A percentile compares a stretch with the other conserved stretches of the same genome.
Evolutionary conservation across 2,113 vertebrate genomes (phyloP).

Genomic region (Stomatorhinus ivindoensis): DNA sequence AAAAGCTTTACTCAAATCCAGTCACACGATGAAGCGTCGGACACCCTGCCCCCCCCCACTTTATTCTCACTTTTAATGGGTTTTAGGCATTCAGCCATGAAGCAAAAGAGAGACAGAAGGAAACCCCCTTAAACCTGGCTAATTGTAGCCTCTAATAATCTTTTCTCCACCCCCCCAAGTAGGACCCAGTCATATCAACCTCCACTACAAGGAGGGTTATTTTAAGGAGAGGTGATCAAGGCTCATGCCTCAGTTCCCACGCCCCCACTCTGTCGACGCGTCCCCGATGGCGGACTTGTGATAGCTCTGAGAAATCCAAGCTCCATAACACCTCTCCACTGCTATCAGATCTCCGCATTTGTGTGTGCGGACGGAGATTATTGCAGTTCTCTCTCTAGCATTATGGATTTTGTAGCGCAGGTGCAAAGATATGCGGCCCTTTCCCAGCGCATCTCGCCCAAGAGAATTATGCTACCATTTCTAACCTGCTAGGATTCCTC

Average conservation of each 20-base stretch:
- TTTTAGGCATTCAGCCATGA: background rate
- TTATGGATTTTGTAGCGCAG: background rate
- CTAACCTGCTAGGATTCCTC: background rate
- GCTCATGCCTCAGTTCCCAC: background rate
- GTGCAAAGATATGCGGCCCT: background rate
- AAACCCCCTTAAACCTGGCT: conserved; percentile 18
- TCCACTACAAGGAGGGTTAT: background rate
- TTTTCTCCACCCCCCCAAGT: background rate
- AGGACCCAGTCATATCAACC: background rate
- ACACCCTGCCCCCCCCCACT: background rate
- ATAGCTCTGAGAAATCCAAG: background rate
- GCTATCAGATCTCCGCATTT: background rate
- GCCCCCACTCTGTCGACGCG: background rate
- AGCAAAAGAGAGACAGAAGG: background rate
- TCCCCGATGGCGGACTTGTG: background rate
- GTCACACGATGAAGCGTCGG: background rate
- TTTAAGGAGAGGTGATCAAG: background rate
- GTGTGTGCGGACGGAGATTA: background rate
- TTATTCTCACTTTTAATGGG: background rate
- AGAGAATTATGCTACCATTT: background rate
- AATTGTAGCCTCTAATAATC: conserved; percentile 21
- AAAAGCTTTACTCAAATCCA: conserved; percentile 20
- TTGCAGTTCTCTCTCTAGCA: background rate
- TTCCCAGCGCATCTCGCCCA: background rate
- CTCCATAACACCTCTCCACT: background rate